These are phyloP conservation scores for Trichopoda pennipes DNA, from an alignment of 2,888 invertebrate species.

Conservation along the genomic window DNA sequence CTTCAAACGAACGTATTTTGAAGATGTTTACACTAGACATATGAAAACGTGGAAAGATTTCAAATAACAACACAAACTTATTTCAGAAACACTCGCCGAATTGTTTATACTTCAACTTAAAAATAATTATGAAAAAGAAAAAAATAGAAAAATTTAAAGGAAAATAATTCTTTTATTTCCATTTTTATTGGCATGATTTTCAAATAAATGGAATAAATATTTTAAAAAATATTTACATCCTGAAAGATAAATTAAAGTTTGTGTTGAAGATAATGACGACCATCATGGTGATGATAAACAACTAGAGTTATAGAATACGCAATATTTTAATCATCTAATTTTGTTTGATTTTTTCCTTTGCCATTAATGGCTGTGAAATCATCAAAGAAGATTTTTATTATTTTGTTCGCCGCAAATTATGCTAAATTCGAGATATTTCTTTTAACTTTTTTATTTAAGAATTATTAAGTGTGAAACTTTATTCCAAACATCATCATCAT, in stretches of 20 bases:
- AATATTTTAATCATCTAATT: background rate
- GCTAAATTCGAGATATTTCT: background rate
- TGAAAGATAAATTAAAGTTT: conserved; percentile 10
- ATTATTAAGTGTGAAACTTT: background rate
- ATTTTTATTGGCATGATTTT: conserved; percentile 8
- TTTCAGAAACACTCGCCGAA: background rate
- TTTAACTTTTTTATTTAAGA: background rate
- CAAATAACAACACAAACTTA: background rate
- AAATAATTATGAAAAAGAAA: background rate
- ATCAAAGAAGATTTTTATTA: background rate
- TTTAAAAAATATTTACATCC: conserved; percentile 54
- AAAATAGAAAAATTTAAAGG: background rate
- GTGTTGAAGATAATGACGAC: background rate
- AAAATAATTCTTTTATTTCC: background rate
- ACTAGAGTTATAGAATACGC: conserved; percentile 21
- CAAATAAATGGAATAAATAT: conserved; percentile 22
- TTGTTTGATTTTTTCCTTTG: background rate
- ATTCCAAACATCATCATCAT: background rate
- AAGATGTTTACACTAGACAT: conserved; percentile 10
- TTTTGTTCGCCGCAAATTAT: background rate
- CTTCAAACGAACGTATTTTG: background rate
- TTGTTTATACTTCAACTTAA: conserved; percentile 14
- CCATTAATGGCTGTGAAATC: background rate
- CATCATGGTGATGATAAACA: background rate
- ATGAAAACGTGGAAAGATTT: background rate